phyloP scores from a whole-genome alignment of 2,113 vertebrate genomes.

The Hipposideros armiger region DNA sequence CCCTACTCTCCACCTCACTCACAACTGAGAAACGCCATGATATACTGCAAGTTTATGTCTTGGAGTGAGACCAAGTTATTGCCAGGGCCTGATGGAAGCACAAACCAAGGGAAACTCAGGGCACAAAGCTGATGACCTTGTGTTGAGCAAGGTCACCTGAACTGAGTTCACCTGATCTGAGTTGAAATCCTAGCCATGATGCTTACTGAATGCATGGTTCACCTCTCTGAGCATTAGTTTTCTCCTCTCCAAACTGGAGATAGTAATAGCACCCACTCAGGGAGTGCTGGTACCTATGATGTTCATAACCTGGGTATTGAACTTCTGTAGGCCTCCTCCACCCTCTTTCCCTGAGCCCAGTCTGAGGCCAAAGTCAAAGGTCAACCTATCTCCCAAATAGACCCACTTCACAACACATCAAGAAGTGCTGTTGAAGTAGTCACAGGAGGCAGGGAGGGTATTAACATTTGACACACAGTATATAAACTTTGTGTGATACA shows the following conservation, averaged over 20 bases:
- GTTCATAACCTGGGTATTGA: not conserved
- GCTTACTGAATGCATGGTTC: not conserved
- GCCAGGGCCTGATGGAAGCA: not conserved
- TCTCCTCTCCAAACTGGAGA: not conserved
- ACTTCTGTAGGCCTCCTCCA: not conserved
- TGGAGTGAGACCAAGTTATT: not conserved
- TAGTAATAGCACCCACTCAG: not conserved
- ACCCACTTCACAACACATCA: not conserved
- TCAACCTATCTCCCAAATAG: not conserved
- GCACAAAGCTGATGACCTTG: not conserved
- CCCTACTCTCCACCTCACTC: not conserved
- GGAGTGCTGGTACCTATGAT: not conserved
- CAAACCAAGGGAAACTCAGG: not conserved
- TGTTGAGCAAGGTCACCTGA: not conserved
- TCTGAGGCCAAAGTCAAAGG: not conserved
- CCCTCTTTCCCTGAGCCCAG: not conserved
- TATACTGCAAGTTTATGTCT: not conserved
- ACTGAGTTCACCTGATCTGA: not conserved
- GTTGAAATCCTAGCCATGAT: not conserved
- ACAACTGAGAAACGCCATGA: not conserved
- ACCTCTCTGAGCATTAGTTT: not conserved
- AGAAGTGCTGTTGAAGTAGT: not conserved
- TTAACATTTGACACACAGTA: not conserved
- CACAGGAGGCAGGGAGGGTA: not conserved
- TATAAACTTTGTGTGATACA: not conserved